Conservation (phyloP, 2,113 vertebrate species). For the Spilogale gracilis region DNA sequence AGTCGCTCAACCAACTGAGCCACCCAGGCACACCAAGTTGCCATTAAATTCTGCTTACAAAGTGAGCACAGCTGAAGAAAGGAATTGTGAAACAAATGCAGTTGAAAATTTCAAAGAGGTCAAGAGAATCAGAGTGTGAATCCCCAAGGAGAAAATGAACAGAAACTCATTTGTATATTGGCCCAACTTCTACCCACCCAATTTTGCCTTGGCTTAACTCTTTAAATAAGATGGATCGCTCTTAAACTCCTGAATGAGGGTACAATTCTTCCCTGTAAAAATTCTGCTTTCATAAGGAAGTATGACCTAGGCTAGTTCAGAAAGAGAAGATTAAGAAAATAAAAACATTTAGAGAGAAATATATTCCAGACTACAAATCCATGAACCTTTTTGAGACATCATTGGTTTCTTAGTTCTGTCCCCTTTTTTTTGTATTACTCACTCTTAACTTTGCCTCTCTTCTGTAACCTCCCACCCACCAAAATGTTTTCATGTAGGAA, state of each 20-base stretch:
- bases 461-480: not conserved
- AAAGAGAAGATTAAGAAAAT: not conserved
- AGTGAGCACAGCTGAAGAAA: not conserved
- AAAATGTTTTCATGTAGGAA: rapidly evolving
- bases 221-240: not conserved
- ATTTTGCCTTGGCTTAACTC: not conserved
- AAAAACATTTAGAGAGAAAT: not conserved
- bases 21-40: too few species aligned
- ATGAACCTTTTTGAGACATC: not conserved
- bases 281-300: not conserved
- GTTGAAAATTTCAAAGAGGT: not conserved
- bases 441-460: not conserved
- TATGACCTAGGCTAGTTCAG: too few species aligned
- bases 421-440: not conserved
- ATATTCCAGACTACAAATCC: too few species aligned
- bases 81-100: not conserved
- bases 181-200: too few species aligned
- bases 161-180: not conserved
- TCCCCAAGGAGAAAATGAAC: not conserved
- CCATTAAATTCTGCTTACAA: not conserved
- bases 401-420: not conserved
- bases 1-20: too few species aligned
- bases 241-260: too few species aligned
- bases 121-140: not conserved
- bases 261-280: not conserved